Conservation (phyloP, 1,140 invertebrate genomes). For the Phymorhynchus buccinoides region DNA sequence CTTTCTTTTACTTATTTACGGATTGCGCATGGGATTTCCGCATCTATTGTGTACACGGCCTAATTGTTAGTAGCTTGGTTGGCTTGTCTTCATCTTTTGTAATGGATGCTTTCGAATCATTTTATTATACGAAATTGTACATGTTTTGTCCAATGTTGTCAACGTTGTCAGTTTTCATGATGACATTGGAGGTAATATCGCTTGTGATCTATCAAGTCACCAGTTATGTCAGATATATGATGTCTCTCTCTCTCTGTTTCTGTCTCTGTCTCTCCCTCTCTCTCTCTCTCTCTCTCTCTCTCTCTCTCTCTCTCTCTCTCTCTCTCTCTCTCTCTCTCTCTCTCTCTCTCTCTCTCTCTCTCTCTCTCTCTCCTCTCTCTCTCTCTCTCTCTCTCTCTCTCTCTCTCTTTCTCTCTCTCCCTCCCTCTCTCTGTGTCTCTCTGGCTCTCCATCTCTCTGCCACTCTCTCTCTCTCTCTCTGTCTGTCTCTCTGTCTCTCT, state of each 20-base stretch:
- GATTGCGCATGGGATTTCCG: too few species aligned
- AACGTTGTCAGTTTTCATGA: too few species aligned
- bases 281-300: background rate
- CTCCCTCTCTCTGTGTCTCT: background rate
- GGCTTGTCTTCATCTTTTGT: too few species aligned
- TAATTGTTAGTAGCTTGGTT: too few species aligned
- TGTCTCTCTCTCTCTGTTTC: background rate
- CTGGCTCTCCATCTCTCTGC: background rate
- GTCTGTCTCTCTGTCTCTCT: background rate
- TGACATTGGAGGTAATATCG: too few species aligned
- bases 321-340: background rate
- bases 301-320: background rate
- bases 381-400: background rate
- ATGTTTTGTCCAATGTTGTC: too few species aligned
- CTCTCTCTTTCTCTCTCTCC: background rate
- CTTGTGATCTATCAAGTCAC: too few species aligned
- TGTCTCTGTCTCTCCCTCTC: background rate
- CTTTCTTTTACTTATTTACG: too few species aligned
- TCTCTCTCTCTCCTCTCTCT: background rate
- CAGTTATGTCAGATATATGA: too few species aligned
- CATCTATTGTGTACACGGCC: too few species aligned
- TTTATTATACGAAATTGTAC: too few species aligned
- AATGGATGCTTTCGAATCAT: too few species aligned
- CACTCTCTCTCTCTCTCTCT: background rate
- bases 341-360: background rate